Evolutionary conservation across 1,140 invertebrate species (phyloP).

Genomic region (Bombus waltoni): DNA sequence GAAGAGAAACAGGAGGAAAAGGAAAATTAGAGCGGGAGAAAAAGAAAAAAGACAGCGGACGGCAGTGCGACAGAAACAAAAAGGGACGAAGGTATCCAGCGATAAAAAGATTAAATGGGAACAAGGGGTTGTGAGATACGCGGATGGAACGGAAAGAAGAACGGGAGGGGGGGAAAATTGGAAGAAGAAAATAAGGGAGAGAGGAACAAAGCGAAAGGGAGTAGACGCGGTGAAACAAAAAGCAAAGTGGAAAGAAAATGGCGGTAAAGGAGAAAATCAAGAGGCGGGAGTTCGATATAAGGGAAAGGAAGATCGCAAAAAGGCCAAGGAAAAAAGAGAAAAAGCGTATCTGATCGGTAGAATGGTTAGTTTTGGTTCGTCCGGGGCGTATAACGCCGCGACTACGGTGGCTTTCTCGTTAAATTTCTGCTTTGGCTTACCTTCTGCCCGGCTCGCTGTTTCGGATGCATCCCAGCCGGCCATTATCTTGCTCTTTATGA

Average conservation of each 20-base stretch:
- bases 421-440: conserved; percentile 40
- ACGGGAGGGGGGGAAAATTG: not conserved
- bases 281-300: no score
- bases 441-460: conserved; percentile 29
- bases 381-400: not conserved
- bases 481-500: conserved; percentile 55
- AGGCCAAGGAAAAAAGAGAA: not conserved
- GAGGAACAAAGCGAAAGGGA: not conserved
- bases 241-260: not conserved
- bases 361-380: conserved; percentile 38
- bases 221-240: not conserved
- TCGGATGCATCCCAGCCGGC: conserved; percentile 42
- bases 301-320: no score
- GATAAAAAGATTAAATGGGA: not conserved
- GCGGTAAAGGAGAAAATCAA: not conserved
- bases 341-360: conserved; percentile 22
- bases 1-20: no score
- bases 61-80: not conserved
- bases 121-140: not conserved
- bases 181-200: not conserved
- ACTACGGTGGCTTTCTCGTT: conserved; percentile 38
- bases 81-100: not conserved
- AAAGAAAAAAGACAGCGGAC: not conserved
- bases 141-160: not conserved
- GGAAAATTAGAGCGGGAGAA: not conserved